These are phyloP conservation scores for Ctenosaura bakeri DNA, from an alignment of 2,797 vertebrate genomes.

Conservation along the genomic window DNA sequence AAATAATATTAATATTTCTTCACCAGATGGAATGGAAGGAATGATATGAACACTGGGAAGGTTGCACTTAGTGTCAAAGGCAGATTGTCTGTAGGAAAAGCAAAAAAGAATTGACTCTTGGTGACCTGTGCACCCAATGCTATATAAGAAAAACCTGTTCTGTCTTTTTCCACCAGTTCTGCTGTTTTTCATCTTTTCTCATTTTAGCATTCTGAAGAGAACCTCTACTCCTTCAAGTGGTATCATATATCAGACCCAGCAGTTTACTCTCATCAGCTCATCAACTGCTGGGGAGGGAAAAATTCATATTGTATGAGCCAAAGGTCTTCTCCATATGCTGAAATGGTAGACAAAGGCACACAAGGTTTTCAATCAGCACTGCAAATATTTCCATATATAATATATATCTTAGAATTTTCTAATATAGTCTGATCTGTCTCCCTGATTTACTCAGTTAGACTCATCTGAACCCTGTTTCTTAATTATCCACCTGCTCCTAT, in stretches of 20 bases:
- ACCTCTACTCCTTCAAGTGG: background rate
- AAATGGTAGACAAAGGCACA: background rate
- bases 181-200: constrained; percentile 26
- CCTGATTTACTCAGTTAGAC: background rate
- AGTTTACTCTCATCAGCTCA: constrained; percentile 15
- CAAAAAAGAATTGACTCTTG: constrained; percentile 31
- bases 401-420: constrained; percentile 27
- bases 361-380: constrained; percentile 4
- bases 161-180: constrained; percentile 5
- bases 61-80: background rate
- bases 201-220: constrained; percentile 16
- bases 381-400: constrained; percentile 34
- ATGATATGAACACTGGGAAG: constrained; percentile 30
- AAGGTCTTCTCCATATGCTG: background rate
- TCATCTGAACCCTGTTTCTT: constrained; percentile 5
- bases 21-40: background rate
- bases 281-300: background rate
- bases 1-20: background rate
- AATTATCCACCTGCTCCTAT: constrained; percentile 11
- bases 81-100: constrained; percentile 26
- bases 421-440: constrained; percentile 11
- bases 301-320: background rate
- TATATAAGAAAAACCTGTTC: constrained; percentile 55
- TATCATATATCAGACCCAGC: background rate
- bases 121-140: constrained; percentile 59